Conservation (phyloP, 2,797 vertebrate genomes). For the Acestrorhynchus altus region DNA sequence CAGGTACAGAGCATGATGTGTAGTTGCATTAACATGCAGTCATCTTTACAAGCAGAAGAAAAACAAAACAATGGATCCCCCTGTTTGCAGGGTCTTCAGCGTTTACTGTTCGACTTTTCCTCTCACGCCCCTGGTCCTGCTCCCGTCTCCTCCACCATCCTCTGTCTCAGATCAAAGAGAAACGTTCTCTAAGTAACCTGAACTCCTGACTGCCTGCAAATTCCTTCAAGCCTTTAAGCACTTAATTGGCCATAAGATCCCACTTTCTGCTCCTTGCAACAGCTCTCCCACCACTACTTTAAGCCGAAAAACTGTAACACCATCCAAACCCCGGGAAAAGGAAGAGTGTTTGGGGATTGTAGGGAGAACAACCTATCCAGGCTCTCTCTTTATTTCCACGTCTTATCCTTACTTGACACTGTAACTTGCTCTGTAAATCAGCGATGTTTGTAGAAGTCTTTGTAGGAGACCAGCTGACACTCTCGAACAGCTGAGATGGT, state of each 20-base stretch:
- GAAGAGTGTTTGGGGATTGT: conserved; percentile 39
- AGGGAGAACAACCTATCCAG: conserved; percentile 48
- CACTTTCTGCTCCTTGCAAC: conserved; percentile 61
- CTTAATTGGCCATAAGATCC: conserved; percentile 72
- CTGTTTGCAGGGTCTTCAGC: neutral
- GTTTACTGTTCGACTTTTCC: neutral
- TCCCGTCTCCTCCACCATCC: conserved; percentile 56
- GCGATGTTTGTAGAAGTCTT: too few species aligned
- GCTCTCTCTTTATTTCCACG: conserved; percentile 38
- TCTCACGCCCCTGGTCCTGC: conserved; percentile 56
- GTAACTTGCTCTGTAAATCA: neutral
- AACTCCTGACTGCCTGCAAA: conserved; percentile 74
- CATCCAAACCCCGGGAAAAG: conserved; percentile 42
- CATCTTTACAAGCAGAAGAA: neutral
- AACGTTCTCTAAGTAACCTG: conserved; percentile 65
- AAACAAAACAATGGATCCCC: neutral
- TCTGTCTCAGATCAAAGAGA: conserved; percentile 70
- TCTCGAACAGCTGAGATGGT: neutral
- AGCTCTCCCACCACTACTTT: conserved; percentile 26
- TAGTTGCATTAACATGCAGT: neutral
- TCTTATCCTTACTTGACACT: conserved; percentile 50
- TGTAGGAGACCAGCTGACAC: neutral
- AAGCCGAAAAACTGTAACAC: neutral
- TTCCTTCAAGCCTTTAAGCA: conserved; percentile 72
- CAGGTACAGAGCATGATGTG: neutral